phyloP scores from a whole-genome alignment of 2,888 invertebrate genomes.

The Phortica okadai region DNA sequence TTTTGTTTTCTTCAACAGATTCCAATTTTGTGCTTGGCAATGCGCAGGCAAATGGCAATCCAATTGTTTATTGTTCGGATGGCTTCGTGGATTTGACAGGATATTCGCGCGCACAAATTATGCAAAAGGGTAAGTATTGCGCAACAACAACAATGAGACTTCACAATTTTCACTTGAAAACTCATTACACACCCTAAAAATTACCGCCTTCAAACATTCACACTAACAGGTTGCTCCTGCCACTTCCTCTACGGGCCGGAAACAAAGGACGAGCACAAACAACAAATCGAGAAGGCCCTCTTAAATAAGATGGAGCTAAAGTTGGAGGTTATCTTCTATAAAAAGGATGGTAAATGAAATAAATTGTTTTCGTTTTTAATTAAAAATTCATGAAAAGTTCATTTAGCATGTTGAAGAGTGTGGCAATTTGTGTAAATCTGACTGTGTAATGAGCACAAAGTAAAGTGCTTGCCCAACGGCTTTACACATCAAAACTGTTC shows the following conservation, averaged over 20 bases:
- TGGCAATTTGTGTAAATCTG: constrained; percentile 48
- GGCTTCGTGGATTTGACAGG: constrained; percentile 97
- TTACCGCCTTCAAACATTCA: neutral
- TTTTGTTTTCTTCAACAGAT: constrained; percentile 79
- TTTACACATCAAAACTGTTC: neutral
- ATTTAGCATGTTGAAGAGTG: constrained; percentile 42
- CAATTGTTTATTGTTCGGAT: constrained; percentile 97
- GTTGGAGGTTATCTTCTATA: constrained; percentile 95
- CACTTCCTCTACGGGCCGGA: constrained; percentile 95
- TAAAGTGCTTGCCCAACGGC: neutral
- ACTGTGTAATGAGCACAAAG: constrained; percentile 27
- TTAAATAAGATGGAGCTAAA: constrained; percentile 94
- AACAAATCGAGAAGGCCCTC: constrained; percentile 92
- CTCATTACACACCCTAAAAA: constrained; percentile 53
- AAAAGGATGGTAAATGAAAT: constrained; percentile 88
- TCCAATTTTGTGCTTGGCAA: constrained; percentile 97
- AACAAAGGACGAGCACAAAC: constrained; percentile 91
- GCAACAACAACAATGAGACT: constrained; percentile 21
- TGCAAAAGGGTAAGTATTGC: constrained; percentile 86
- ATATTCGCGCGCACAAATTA: constrained; percentile 94
- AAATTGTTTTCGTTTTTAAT: constrained; percentile 63
- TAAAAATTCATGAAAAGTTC: constrained; percentile 50
- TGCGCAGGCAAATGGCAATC: constrained; percentile 92
- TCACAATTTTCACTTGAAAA: constrained; percentile 62
- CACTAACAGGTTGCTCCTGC: constrained; percentile 86